A percentile compares a stretch with the other conserved stretches of the same genome.
These are phyloP conservation scores for Andrena flavipes DNA, from an alignment of 2,888 invertebrate genomes.

Conservation along the genomic window DNA sequence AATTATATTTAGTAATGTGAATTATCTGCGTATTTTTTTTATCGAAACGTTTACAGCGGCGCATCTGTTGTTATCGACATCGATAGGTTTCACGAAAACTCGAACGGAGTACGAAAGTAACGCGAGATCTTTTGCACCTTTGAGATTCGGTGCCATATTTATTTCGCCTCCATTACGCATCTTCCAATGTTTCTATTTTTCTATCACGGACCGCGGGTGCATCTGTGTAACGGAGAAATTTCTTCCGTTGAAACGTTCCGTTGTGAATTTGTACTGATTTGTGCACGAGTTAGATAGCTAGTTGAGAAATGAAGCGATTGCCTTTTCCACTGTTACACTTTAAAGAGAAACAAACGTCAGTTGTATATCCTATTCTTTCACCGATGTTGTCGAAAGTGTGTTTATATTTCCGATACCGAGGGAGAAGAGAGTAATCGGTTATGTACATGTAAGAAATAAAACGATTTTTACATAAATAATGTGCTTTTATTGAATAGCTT, in stretches of 20 bases:
- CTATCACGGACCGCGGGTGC: not conserved
- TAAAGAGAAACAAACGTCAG: not conserved
- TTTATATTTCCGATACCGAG: slow-evolving; percentile 43
- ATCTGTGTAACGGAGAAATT: not conserved
- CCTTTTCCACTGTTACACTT: slow-evolving; percentile 16
- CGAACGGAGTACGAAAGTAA: not conserved
- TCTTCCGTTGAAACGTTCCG: not conserved
- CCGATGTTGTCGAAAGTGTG: slow-evolving; percentile 26
- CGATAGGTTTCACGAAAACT: slow-evolving; percentile 11
- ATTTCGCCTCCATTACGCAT: slow-evolving; percentile 18
- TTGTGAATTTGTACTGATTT: slow-evolving; percentile 15
- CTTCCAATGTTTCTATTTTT: not conserved
- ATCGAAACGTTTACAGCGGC: not conserved
- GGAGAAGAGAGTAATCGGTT: slow-evolving; percentile 36
- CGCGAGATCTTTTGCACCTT: slow-evolving; percentile 20
- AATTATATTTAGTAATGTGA: slow-evolving; percentile 49
- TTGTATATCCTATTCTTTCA: slow-evolving; percentile 38
- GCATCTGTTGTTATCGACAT: slow-evolving; percentile 15
- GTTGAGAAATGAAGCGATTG: not conserved
- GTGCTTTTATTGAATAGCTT: slow-evolving; percentile 81
- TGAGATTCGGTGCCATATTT: slow-evolving; percentile 51
- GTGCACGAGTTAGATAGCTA: not conserved
- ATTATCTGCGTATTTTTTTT: slow-evolving; percentile 29
- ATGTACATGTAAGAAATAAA: slow-evolving; percentile 41
- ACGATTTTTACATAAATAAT: slow-evolving; percentile 81